These are phyloP conservation scores for Glyptemys insculpta DNA, from an alignment of 2,797 vertebrate genomes.

Conservation along the genomic window DNA sequence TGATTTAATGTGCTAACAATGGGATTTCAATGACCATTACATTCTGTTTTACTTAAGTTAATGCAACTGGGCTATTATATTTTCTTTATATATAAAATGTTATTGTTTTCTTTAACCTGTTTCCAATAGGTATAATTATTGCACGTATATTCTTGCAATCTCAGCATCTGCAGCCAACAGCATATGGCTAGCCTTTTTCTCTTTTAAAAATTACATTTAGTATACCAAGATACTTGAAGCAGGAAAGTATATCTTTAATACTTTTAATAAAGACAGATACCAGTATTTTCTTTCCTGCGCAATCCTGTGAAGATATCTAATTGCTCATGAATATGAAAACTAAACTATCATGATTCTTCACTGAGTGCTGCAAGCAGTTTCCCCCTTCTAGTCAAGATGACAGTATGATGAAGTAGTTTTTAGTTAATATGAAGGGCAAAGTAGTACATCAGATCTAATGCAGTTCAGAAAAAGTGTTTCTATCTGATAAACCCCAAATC, in stretches of 20 bases:
- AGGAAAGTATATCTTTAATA: slow-evolving; percentile 56
- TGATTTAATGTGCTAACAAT: neutral
- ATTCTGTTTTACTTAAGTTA: neutral
- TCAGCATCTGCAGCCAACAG: slow-evolving; percentile 12
- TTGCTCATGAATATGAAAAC: slow-evolving; percentile 71
- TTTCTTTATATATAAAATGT: neutral
- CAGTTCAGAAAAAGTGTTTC: slow-evolving; percentile 41
- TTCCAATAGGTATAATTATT: slow-evolving; percentile 27
- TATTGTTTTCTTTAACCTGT: neutral
- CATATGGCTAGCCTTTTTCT: neutral
- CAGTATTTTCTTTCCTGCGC: slow-evolving; percentile 7
- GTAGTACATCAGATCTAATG: slow-evolving; percentile 54
- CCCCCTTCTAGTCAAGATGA: slow-evolving; percentile 36
- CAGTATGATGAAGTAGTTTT: slow-evolving; percentile 29
- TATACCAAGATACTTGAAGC: slow-evolving; percentile 26
- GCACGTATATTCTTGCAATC: slow-evolving; percentile 16
- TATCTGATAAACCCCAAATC: slow-evolving; percentile 61
- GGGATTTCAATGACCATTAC: neutral
- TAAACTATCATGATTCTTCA: slow-evolving; percentile 46
- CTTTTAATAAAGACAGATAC: slow-evolving; percentile 41
- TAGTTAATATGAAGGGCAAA: slow-evolving; percentile 58
- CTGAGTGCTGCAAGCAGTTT: slow-evolving; percentile 61
- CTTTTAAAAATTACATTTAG: slow-evolving; percentile 10
- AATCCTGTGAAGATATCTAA: slow-evolving; percentile 48
- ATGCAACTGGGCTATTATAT: neutral